Evolutionary conservation across 2,797 vertebrate genomes (phyloP).

Genomic region (Chiloscyllium punctatum): DNA sequence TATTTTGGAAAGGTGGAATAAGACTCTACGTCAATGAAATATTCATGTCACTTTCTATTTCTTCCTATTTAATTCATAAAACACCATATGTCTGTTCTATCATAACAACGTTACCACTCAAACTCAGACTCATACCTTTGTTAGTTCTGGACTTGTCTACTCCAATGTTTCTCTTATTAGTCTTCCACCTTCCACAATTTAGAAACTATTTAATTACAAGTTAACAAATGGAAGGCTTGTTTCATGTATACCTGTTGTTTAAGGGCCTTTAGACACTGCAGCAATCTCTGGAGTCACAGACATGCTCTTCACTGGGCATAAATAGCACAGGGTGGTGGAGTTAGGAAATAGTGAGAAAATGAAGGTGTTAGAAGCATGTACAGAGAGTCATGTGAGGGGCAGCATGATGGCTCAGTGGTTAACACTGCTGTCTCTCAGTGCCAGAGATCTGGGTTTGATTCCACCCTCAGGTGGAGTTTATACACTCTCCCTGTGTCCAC

Average conservation of each 20-base stretch:
- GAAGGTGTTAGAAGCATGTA: too few relatives aligned
- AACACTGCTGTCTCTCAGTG: too few relatives aligned
- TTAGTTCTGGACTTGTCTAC: background rate
- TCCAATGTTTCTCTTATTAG: background rate
- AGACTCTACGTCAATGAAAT: background rate
- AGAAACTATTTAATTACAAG: background rate
- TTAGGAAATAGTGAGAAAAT: too few relatives aligned
- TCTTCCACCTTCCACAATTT: background rate
- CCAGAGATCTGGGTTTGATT: too few relatives aligned
- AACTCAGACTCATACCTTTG: background rate
- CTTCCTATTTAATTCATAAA: background rate
- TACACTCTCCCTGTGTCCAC: too few relatives aligned
- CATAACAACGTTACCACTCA: background rate
- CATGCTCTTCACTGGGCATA: too few relatives aligned
- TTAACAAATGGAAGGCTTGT: background rate
- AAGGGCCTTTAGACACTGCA: background rate
- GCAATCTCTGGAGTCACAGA: too few relatives aligned
- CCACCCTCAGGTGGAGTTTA: too few relatives aligned
- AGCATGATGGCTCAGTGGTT: too few relatives aligned
- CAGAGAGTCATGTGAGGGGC: too few relatives aligned
- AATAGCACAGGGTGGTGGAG: too few relatives aligned
- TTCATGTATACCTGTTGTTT: background rate
- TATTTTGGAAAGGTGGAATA: background rate
- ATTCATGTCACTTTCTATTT: background rate
- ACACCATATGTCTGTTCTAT: background rate